These are phyloP conservation scores for Rhamnusium bicolor DNA, from an alignment of 2,888 invertebrate genomes.

Conservation along the genomic window DNA sequence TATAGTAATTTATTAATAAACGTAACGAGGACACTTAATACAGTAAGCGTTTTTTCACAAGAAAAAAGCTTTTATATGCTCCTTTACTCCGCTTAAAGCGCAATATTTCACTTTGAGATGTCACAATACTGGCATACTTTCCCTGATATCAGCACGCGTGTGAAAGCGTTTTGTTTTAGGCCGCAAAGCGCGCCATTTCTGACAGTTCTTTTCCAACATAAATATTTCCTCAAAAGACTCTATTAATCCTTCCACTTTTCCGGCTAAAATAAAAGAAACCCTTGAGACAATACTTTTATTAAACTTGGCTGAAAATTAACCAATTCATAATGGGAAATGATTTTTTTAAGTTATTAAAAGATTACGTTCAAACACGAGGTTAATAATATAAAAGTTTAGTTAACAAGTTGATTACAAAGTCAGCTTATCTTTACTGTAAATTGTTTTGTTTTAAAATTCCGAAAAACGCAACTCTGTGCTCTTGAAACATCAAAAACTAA, in stretches of 20 bases:
- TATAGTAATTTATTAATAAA: slow-evolving; percentile 4
- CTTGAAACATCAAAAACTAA: too few species aligned
- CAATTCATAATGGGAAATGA: too few species aligned
- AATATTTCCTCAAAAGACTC: slow-evolving; percentile 16
- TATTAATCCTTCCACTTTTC: slow-evolving; percentile 12
- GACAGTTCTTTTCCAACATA: slow-evolving; percentile 18
- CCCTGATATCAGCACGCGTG: slow-evolving; percentile 12
- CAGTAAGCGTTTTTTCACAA: neutral
- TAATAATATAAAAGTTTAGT: too few species aligned
- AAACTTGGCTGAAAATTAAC: too few species aligned
- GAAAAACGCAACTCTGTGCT: too few species aligned
- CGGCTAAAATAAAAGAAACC: neutral
- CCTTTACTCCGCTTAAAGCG: slow-evolving; percentile 10
- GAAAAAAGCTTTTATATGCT: slow-evolving; percentile 19
- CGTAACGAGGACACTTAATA: neutral
- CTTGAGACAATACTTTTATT: neutral
- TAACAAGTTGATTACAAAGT: too few species aligned
- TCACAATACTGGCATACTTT: slow-evolving; percentile 19
- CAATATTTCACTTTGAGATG: slow-evolving; percentile 20
- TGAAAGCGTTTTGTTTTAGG: slow-evolving; percentile 24
- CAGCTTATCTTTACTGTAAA: too few species aligned
- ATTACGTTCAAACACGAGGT: too few species aligned
- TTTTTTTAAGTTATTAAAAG: too few species aligned
- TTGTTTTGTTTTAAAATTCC: too few species aligned
- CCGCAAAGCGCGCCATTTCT: slow-evolving; percentile 9